Evolutionary conservation across 2,113 vertebrate genomes (phyloP).

Genomic region (Stigmatopora nigra): DNA sequence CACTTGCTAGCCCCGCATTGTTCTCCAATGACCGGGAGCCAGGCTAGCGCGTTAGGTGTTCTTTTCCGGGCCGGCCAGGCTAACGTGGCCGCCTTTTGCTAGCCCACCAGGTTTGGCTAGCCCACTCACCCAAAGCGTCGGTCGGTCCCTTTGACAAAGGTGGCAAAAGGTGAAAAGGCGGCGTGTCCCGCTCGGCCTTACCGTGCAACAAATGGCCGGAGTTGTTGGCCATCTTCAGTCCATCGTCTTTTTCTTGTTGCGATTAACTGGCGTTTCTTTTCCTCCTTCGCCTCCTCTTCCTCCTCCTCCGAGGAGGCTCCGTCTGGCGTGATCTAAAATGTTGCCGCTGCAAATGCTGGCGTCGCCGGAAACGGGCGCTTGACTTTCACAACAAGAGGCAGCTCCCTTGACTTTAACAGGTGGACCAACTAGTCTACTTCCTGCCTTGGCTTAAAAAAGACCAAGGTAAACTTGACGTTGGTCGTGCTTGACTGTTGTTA

Average conservation of each 20-base stretch:
- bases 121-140: too few species aligned
- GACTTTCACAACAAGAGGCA: not conserved
- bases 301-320: not conserved
- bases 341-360: not conserved
- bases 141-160: not conserved
- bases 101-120: too few species aligned
- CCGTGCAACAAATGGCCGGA: constrained; percentile 69
- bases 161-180: not conserved
- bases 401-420: not conserved
- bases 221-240: constrained; percentile 72
- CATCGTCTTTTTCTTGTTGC: constrained; percentile 42
- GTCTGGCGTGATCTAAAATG: not conserved
- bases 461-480: too few species aligned
- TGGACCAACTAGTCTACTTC: not conserved
- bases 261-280: not conserved
- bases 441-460: not conserved
- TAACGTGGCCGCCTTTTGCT: too few species aligned
- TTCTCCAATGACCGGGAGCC: not conserved
- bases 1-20: not conserved
- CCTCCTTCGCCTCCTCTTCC: not conserved
- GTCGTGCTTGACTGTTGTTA: too few species aligned
- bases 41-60: not conserved
- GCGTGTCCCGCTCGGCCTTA: constrained; percentile 44
- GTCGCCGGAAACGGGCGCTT: not conserved
- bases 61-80: not conserved